A percentile compares a stretch with the other conserved stretches of the same genome.
Conservation (phyloP, 2,113 vertebrate genomes). For the Gallinago paraguaiae region DNA sequence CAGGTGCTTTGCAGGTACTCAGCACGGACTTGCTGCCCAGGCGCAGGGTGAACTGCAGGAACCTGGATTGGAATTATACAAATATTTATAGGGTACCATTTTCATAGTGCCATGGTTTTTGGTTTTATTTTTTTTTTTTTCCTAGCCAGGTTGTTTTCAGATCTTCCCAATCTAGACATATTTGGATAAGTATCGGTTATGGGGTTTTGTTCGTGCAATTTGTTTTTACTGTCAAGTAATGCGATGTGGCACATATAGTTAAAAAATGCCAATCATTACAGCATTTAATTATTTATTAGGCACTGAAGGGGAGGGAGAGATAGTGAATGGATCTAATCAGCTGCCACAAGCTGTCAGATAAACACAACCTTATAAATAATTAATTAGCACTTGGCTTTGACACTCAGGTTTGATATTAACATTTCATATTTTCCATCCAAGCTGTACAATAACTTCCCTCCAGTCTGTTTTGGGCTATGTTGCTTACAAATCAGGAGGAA, state of each 20-base stretch:
- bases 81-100: not conserved
- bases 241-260: conserved; percentile 34
- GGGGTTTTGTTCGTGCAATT: not conserved
- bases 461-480: not conserved
- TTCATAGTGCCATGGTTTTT: not conserved
- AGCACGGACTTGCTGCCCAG: conserved; percentile 93
- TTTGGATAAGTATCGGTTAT: conserved; percentile 30
- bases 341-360: conserved; percentile 81
- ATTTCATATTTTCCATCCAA: conserved; percentile 62
- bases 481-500: not conserved
- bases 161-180: conserved; percentile 34
- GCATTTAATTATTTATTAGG: conserved; percentile 80
- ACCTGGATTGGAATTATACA: conserved; percentile 74
- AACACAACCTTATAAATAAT: conserved; percentile 81
- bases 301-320: conserved; percentile 64
- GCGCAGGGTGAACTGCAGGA: conserved; percentile 94
- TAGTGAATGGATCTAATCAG: conserved; percentile 77
- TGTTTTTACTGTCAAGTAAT: conserved; percentile 50
- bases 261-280: conserved; percentile 74
- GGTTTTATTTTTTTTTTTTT: not conserved
- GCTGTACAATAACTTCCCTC: conserved; percentile 37
- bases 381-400: conserved; percentile 75
- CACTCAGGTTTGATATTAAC: conserved; percentile 75
- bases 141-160: not conserved
- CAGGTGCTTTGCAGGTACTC: conserved; percentile 93